phyloP scores from a whole-genome alignment of 2,113 vertebrate species.

The Phyllostomus hastatus region DNA sequence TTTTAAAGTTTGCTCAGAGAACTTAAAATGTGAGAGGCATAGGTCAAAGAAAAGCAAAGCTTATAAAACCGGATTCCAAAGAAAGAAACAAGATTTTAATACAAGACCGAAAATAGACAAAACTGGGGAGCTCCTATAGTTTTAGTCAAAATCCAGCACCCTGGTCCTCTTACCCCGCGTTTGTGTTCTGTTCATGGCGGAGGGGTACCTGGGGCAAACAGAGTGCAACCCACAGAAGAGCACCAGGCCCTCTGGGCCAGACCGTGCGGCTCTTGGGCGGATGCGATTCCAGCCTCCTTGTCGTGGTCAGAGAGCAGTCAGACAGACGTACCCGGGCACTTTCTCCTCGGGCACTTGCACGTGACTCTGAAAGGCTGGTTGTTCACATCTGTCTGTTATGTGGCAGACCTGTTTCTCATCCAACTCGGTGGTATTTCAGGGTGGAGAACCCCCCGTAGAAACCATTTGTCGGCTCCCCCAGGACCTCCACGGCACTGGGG shows the following conservation, averaged over 20 bases:
- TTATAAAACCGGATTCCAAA: conserved; percentile 12
- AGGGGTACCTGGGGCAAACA: not conserved
- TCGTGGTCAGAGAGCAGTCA: conserved; percentile 43
- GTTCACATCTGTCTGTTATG: conserved; percentile 64
- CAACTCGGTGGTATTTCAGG: conserved; percentile 63
- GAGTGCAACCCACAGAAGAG: not conserved
- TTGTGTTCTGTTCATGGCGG: not conserved
- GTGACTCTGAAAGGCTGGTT: conserved; percentile 54
- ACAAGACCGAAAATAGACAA: not conserved
- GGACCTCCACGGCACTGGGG: too few relatives aligned
- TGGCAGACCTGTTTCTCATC: conserved; percentile 47
- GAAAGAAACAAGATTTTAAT: not conserved
- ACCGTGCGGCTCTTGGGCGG: not conserved
- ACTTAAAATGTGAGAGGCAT: not conserved
- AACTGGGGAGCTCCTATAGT: not conserved
- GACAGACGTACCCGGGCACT: not conserved
- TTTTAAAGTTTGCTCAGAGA: not conserved
- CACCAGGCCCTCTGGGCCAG: not conserved
- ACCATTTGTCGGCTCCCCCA: too few relatives aligned
- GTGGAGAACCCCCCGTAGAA: not conserved
- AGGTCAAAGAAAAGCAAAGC: conserved; percentile 4
- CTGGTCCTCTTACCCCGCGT: not conserved
- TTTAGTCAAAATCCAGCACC: not conserved
- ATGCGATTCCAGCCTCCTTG: not conserved
- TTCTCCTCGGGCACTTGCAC: conserved; percentile 52